phyloP scores from a whole-genome alignment of 1,140 invertebrate species.

The Tetramorium simillimum region DNA sequence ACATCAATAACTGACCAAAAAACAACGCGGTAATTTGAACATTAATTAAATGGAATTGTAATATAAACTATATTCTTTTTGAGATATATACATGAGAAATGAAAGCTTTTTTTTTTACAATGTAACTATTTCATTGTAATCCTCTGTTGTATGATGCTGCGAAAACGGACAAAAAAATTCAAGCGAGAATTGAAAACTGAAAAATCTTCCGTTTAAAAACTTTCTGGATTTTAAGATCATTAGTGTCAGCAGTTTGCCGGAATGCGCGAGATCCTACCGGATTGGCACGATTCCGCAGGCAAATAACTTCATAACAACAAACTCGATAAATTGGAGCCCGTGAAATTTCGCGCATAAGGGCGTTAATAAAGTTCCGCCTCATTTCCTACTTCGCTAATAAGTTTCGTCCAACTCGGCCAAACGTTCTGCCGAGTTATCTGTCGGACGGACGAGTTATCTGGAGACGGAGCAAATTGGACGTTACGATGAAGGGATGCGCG shows the following conservation, averaged over 20 bases:
- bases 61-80: not conserved
- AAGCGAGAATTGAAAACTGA: not conserved
- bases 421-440: not conserved
- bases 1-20: not conserved
- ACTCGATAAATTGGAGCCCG: slow-evolving; percentile 50
- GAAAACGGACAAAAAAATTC: not conserved
- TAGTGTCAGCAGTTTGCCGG: not conserved
- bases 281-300: slow-evolving; percentile 33
- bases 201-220: not conserved
- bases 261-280: not conserved
- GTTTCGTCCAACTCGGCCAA: slow-evolving; percentile 52
- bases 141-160: not conserved
- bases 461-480: slow-evolving; percentile 15
- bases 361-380: slow-evolving; percentile 52
- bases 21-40: not conserved
- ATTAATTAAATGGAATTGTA: slow-evolving; percentile 3
- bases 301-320: slow-evolving; percentile 48
- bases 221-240: slow-evolving; percentile 9
- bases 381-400: slow-evolving; percentile 57
- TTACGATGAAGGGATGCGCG: not conserved
- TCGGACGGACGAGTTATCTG: slow-evolving; percentile 1
- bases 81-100: not conserved
- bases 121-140: not conserved
- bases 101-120: not conserved
- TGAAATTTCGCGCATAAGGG: slow-evolving; percentile 50